Evolutionary conservation across 1,140 invertebrate genomes (phyloP).

Genomic region (Drosophila nigrodunni): DNA sequence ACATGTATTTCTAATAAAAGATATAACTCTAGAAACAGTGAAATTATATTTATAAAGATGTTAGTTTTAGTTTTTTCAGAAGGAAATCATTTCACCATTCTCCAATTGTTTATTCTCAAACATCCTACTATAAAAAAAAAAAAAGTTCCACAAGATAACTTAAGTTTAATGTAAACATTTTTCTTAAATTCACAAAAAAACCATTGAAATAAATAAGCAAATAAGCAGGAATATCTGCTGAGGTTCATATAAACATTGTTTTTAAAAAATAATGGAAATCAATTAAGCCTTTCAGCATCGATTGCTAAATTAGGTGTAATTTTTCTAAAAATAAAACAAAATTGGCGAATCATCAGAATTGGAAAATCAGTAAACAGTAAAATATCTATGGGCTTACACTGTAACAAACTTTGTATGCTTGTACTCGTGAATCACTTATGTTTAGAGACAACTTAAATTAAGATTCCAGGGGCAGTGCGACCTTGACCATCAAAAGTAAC

Average conservation of each 20-base stretch:
- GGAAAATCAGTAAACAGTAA: background rate
- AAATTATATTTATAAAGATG: background rate
- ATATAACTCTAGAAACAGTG: background rate
- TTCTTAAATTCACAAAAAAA: background rate
- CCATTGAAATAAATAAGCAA: background rate
- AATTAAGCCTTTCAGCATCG: conserved; percentile 3
- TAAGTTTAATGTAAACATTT: background rate
- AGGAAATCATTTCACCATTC: too few relatives aligned
- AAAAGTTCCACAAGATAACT: background rate
- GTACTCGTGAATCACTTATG: background rate
- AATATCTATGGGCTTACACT: conserved; percentile 1
- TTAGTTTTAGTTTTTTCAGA: too few relatives aligned
- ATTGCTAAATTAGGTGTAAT: conserved; percentile 1
- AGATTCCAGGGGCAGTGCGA: conserved; percentile 2
- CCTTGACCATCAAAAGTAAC: conserved; percentile 37
- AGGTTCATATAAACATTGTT: background rate
- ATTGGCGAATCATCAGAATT: conserved; percentile 3
- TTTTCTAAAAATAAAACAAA: conserved; percentile 13
- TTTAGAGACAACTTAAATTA: conserved; percentile 7
- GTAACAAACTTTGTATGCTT: background rate
- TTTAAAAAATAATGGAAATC: background rate
- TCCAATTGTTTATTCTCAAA: too few relatives aligned
- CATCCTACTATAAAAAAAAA: background rate
- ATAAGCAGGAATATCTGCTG: background rate
- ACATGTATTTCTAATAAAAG: background rate